Conservation (phyloP, 2,797 vertebrate species). For the Tragelaphus oryx region DNA sequence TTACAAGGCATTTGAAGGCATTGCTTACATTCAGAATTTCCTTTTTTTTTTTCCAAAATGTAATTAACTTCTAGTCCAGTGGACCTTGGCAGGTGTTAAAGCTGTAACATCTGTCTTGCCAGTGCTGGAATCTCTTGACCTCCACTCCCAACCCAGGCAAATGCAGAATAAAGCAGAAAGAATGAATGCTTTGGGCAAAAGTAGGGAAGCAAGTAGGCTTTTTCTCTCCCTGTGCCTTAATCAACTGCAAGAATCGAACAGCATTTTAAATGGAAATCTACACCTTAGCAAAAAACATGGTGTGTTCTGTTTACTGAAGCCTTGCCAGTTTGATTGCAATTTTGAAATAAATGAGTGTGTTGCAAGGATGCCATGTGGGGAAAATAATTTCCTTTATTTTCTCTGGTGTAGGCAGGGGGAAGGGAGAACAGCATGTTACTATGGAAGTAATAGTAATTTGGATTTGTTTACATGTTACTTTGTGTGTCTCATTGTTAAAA, state of each 20-base stretch:
- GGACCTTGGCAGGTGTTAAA: neutral
- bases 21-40: constrained; percentile 16
- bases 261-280: neutral
- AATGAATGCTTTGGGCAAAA: neutral
- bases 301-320: neutral
- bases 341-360: constrained; percentile 22
- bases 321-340: neutral
- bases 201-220: neutral
- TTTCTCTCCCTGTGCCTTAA: neutral
- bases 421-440: neutral
- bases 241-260: neutral
- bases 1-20: neutral
- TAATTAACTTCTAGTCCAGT: neutral
- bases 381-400: constrained; percentile 14
- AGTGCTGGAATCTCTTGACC: neutral
- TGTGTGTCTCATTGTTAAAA: neutral
- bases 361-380: neutral
- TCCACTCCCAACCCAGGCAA: neutral
- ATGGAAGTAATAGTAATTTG: constrained; percentile 1
- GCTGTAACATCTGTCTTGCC: neutral
- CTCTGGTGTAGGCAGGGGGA: neutral
- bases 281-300: neutral
- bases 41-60: neutral
- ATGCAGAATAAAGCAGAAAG: constrained; percentile 25
- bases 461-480: constrained; percentile 1